Conservation (phyloP, 2,888 invertebrate species). For the Tenthredo notha region DNA sequence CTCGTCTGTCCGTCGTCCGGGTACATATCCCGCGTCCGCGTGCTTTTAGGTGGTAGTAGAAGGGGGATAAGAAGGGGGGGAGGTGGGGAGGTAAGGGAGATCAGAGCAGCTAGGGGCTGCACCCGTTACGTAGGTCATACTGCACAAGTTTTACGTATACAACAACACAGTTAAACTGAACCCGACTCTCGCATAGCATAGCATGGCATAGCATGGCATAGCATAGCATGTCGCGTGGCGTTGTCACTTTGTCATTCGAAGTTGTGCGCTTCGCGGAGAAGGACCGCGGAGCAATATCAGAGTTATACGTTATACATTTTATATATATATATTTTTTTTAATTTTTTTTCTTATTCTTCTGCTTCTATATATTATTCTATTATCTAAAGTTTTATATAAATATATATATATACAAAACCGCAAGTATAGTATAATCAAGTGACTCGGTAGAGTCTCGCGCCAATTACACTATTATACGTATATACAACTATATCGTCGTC, state of each 20-base stretch:
- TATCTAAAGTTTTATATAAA: not conserved
- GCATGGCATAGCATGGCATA: not conserved
- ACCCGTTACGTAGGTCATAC: slow-evolving; percentile 57
- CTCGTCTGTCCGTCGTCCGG: not conserved
- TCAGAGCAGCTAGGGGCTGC: slow-evolving; percentile 45
- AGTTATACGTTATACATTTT: no score
- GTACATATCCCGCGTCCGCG: slow-evolving; percentile 7
- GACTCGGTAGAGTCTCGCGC: no score
- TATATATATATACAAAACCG: not conserved
- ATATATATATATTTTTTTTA: not conserved
- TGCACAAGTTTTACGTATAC: slow-evolving; percentile 35
- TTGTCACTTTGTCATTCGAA: slow-evolving; percentile 45
- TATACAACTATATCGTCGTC: not conserved
- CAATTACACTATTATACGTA: not conserved
- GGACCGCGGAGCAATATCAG: slow-evolving; percentile 6
- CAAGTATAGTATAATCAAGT: no score
- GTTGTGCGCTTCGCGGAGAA: slow-evolving; percentile 51
- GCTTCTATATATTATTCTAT: not conserved
- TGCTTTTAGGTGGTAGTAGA: not conserved
- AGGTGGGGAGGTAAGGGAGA: not conserved
- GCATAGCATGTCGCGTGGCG: slow-evolving; percentile 50
- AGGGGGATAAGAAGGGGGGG: not conserved
- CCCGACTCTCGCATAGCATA: not conserved
- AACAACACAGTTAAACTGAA: not conserved
- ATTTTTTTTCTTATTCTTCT: not conserved